Percentiles rank a stretch among this genome's conserved stretches.
Conservation (phyloP, 2,888 invertebrate species). For the Anoplius nigerrimus region DNA sequence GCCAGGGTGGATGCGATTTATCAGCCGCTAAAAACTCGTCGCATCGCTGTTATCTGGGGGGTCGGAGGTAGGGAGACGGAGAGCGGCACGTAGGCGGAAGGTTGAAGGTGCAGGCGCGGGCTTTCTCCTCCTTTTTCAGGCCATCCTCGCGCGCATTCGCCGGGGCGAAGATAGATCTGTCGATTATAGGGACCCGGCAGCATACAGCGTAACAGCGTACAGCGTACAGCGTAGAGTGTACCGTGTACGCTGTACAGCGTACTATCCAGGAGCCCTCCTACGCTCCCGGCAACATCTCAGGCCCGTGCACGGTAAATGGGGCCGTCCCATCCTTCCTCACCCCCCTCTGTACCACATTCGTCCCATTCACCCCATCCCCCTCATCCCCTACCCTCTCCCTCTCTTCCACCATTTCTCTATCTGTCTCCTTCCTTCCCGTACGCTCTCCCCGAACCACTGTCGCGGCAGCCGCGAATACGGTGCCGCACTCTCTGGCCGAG, state of each 20-base stretch:
- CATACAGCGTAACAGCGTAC: no score
- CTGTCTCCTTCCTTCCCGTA: background rate
- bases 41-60: background rate
- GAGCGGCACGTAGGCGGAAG: background rate
- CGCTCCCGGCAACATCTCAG: slow-evolving; percentile 23
- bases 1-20: background rate
- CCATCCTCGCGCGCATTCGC: background rate
- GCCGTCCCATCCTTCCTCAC: slow-evolving; percentile 15
- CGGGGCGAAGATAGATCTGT: slow-evolving; percentile 27
- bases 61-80: background rate
- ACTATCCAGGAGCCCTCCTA: slow-evolving; percentile 20
- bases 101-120: background rate
- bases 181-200: slow-evolving; percentile 26
- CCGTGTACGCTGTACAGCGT: no score
- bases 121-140: no score
- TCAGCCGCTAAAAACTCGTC: background rate
- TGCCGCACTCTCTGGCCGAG: no score
- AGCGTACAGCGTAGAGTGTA: no score
- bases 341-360: slow-evolving; percentile 25
- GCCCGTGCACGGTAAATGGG: slow-evolving; percentile 18
- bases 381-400: no score
- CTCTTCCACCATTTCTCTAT: no score
- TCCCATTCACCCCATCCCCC: slow-evolving; percentile 11
- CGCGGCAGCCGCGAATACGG: no score
- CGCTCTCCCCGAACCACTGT: no score